phyloP scores from a whole-genome alignment of 1,140 invertebrate genomes.

The Branchinecta lynchi region DNA sequence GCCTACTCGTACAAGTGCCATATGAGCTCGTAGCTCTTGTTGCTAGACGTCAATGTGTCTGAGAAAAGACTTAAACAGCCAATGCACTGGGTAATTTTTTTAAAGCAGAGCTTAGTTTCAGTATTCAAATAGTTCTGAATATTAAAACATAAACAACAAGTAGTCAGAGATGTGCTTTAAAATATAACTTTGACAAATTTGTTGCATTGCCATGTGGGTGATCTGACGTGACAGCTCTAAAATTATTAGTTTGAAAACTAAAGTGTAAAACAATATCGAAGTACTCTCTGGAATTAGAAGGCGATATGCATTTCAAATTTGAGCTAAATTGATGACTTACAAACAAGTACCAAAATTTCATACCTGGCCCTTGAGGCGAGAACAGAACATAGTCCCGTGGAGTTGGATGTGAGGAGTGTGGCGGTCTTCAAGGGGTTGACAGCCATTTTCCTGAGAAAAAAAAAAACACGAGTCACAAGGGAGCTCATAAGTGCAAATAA shows the following conservation, averaged over 20 bases:
- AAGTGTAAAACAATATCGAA: not conserved
- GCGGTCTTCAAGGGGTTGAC: not conserved
- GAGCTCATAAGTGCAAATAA: no score
- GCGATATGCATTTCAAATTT: not conserved
- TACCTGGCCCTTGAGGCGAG: constrained; percentile 2
- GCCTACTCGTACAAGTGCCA: no score
- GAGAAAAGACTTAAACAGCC: no score
- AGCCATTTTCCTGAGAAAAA: constrained; percentile 6
- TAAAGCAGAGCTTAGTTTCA: no score
- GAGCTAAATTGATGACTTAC: not conserved
- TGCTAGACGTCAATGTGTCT: no score
- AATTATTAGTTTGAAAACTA: not conserved
- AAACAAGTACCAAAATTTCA: not conserved
- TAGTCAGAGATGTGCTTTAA: no score
- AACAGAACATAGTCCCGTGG: not conserved
- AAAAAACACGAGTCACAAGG: not conserved
- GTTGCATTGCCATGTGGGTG: not conserved
- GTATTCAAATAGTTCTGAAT: no score
- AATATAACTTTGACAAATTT: no score
- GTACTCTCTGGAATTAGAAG: not conserved
- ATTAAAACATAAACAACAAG: no score
- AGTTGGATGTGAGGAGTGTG: not conserved
- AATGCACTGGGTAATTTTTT: no score
- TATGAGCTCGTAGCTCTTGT: no score
- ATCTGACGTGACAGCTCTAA: not conserved